Percentiles rank a stretch among this genome's conserved stretches.
These are phyloP conservation scores for human DNA, from an alignment of 2,113 vertebrate genomes.

Conservation along the genomic window DNA sequence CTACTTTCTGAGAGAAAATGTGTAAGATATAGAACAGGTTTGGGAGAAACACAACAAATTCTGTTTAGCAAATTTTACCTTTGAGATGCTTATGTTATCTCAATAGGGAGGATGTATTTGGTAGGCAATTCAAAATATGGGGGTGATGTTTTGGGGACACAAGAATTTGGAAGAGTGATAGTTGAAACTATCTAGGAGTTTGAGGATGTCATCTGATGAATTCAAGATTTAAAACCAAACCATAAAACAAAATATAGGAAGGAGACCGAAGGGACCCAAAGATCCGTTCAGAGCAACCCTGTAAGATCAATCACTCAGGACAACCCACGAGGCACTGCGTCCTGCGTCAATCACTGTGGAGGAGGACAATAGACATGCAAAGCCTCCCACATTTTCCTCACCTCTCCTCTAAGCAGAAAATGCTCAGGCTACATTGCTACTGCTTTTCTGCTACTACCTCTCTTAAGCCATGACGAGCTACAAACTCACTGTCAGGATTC, in stretches of 20 bases:
- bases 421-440: neutral
- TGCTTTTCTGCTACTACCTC: neutral
- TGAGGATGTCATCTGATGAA: neutral
- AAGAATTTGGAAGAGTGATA: neutral
- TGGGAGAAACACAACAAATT: neutral
- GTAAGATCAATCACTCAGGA: neutral
- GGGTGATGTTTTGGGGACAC: neutral
- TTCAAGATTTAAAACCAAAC: neutral
- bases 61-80: neutral
- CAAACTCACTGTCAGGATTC: neutral
- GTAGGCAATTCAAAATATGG: neutral
- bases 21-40: neutral
- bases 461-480: neutral
- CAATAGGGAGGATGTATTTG: neutral
- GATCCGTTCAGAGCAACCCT: neutral
- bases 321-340: accelerated
- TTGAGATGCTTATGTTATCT: neutral
- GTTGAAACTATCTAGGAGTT: neutral
- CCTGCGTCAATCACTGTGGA: accelerated
- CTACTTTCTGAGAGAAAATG: neutral
- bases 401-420: neutral
- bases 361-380: neutral
- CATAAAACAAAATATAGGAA: neutral
- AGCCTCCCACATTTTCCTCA: neutral
- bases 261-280: neutral